These are phyloP conservation scores for Rhinoraja longicauda DNA, from an alignment of 2,797 vertebrate genomes.

Conservation along the genomic window DNA sequence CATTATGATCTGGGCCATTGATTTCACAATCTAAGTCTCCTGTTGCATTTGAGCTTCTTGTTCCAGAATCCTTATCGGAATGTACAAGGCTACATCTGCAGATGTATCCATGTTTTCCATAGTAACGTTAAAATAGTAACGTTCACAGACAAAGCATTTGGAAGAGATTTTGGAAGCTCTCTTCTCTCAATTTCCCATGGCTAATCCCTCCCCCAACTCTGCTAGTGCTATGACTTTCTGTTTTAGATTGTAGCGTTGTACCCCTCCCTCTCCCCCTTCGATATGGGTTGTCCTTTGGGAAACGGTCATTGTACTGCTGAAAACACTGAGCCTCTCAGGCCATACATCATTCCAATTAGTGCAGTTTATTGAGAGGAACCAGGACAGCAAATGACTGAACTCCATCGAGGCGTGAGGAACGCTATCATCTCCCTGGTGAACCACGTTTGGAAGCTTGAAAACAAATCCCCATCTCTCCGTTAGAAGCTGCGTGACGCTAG, in stretches of 20 bases:
- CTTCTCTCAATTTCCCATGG: background rate
- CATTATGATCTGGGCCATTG: background rate
- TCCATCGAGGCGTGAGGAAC: background rate
- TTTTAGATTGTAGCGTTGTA: background rate
- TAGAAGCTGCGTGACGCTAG: background rate
- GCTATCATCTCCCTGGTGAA: constrained; percentile 15
- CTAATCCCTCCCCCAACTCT: too few relatives aligned
- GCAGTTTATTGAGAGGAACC: background rate
- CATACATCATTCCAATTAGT: constrained; percentile 29
- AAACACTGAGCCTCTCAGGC: background rate
- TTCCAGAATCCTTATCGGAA: background rate
- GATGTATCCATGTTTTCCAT: background rate
- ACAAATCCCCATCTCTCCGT: background rate
- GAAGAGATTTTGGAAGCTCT: too few relatives aligned
- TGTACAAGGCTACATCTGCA: background rate
- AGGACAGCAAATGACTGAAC: constrained; percentile 12
- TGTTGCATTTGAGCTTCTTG: background rate
- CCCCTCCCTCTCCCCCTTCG: too few relatives aligned
- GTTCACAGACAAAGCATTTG: background rate
- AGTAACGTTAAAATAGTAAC: background rate
- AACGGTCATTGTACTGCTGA: background rate
- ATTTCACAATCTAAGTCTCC: background rate
- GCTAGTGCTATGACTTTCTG: background rate
- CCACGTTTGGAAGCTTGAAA: constrained; percentile 2
- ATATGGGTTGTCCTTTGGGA: constrained; percentile 18